Percentiles rank a stretch among this genome's conserved stretches.
Evolutionary conservation across 35 echinoderm and acorn worm genomes (phyloP).

Genomic region (Eucidaris tribuloides): DNA sequence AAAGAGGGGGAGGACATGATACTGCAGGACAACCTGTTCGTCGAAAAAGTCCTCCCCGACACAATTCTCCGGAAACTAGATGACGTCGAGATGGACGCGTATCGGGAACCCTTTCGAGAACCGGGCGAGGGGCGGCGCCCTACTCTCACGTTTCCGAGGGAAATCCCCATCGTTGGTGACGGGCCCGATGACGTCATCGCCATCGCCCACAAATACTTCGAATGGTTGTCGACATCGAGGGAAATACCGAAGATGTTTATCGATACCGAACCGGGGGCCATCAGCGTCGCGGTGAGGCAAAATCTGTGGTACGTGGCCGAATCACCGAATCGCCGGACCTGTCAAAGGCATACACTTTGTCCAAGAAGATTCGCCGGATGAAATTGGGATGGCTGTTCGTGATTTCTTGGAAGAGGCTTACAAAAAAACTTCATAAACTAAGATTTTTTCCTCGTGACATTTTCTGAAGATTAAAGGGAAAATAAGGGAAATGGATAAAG

Average conservation of each 20-base stretch:
- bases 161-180: slow-evolving; percentile 68
- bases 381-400: slow-evolving; percentile 71
- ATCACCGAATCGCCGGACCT: slow-evolving; percentile 30
- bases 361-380: slow-evolving; percentile 82
- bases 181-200: slow-evolving; percentile 82
- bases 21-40: slow-evolving; percentile 82
- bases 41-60: slow-evolving; percentile 55
- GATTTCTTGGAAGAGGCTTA: slow-evolving; percentile 51
- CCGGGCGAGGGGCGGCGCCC: slow-evolving; percentile 75
- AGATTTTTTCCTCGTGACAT: too few species aligned
- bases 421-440: too few species aligned
- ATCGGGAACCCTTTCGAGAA: slow-evolving; percentile 63
- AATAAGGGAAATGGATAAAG: too few species aligned
- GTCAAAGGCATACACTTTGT: slow-evolving; percentile 82
- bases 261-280: slow-evolving; percentile 68
- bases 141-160: slow-evolving; percentile 79
- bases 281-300: slow-evolving; percentile 39
- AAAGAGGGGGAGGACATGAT: slow-evolving; percentile 74
- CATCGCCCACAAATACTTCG: slow-evolving; percentile 40
- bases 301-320: slow-evolving; percentile 46
- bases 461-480: too few species aligned
- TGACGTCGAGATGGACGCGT: slow-evolving; percentile 73
- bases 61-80: slow-evolving; percentile 53
- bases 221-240: slow-evolving; percentile 46
- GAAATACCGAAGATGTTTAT: slow-evolving; percentile 77